Base-by-base conservation (phyloP, 2,797 vertebrate genomes). In the Poeciliopsis paucimaculata region DNA sequence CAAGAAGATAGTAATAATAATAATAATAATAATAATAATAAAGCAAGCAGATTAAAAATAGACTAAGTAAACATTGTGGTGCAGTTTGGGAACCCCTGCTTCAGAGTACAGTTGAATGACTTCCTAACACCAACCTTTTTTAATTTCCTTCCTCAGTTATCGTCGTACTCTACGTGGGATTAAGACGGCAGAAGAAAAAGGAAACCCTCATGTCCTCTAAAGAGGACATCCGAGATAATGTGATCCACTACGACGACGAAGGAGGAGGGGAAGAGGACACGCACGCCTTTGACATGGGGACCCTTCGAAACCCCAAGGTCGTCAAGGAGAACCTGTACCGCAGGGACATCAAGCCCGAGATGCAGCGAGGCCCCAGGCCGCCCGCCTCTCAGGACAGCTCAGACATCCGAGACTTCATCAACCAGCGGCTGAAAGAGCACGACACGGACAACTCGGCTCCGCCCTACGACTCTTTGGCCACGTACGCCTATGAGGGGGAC, bases 131-230 rank as follows among this genome's bases (percentile, higher is more conserved):
- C 4, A 2, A 3, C n/a, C 23, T 75, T 8, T 82, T 46, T 71
- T 0, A 0, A 5, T 85, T 41, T 79, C 10, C 74, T 51, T 36
- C 74, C 36, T 2, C 83, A 99, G 98, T 96, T 68, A 98, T 99
- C n/a, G 97, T 99, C 46, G 98, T 99, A 49, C 96, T 99, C 51
- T 99, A 99, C 0, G 95, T 98, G 76, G 98, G 98, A 3, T 90
- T 99, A 82, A 89, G 97, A 57, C 94, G 97, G 26, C 98, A 99
- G 87, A 99, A 97, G 95, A 98, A 98, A 87, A 99, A 99, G 85
- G 98, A 99, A 85, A 98, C 97, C 4, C 95, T 99, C 68, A 99
- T 99, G 98, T 99, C 98, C 0, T 99, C 98, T 41, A 99, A 99
- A 84, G 98, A 99, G 94, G 98, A 99, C 90, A 96, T 99, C 90